Evolutionary conservation across 2,888 invertebrate genomes (phyloP).

Genomic region (Meandrusa payeni): DNA sequence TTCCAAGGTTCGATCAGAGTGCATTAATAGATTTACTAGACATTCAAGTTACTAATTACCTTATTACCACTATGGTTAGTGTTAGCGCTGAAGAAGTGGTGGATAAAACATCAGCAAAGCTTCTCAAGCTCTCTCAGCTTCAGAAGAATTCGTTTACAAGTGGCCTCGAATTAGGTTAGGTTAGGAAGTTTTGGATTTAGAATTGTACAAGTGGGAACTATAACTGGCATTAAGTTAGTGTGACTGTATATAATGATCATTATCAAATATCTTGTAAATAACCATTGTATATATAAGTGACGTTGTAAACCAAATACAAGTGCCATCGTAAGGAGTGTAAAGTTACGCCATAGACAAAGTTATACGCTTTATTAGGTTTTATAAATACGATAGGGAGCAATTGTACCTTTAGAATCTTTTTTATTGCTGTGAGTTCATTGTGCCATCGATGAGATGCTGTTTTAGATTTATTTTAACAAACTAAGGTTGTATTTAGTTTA

Average conservation of each 20-base stretch:
- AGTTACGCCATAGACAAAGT: slow-evolving; percentile 29
- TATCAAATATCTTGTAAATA: slow-evolving; percentile 38
- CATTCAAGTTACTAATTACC: too few species aligned
- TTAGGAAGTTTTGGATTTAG: too few species aligned
- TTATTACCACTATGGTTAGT: too few species aligned
- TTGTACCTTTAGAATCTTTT: slow-evolving; percentile 16
- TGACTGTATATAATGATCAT: slow-evolving; percentile 15
- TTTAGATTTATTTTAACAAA: too few species aligned
- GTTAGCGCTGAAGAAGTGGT: too few species aligned
- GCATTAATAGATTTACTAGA: too few species aligned
- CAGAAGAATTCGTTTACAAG: too few species aligned
- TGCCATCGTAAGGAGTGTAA: slow-evolving; percentile 55
- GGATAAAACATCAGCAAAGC: too few species aligned
- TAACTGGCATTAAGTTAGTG: background rate
- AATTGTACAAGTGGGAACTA: background rate
- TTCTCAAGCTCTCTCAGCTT: too few species aligned
- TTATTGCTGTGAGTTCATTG: slow-evolving; percentile 62
- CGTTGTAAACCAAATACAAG: slow-evolving; percentile 57
- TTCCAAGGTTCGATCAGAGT: too few species aligned
- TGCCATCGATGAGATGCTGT: slow-evolving; percentile 49
- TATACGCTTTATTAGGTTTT: slow-evolving; percentile 64
- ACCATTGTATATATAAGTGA: slow-evolving; percentile 41
- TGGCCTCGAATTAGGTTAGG: too few species aligned
- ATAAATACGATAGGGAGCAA: slow-evolving; percentile 39
- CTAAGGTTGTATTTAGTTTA: too few species aligned